phyloP scores from a whole-genome alignment of 2,888 invertebrate species.

The Empis stercorea region DNA sequence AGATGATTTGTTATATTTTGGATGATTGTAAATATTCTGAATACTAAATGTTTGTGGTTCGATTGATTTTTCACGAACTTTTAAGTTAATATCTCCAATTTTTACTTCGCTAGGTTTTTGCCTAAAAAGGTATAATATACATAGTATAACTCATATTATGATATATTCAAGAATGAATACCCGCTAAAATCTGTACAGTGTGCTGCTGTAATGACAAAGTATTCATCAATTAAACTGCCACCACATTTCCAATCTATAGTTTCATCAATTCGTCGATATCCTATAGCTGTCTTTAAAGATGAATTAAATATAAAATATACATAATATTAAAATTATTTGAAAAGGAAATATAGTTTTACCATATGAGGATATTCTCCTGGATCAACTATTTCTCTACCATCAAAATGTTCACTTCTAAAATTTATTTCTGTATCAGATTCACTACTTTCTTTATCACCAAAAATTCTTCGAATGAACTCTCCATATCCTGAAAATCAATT shows the following conservation, averaged over 20 bases:
- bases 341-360: constrained; percentile 15
- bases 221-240: constrained; percentile 2
- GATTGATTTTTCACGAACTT: constrained; percentile 27
- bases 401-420: constrained; percentile 17
- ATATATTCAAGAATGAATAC: neutral
- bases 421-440: no score
- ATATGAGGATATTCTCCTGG: constrained; percentile 34
- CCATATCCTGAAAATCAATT: no score
- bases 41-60: constrained; percentile 20
- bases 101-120: constrained; percentile 33
- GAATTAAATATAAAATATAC: neutral
- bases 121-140: no score
- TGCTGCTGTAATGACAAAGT: constrained; percentile 13
- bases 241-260: constrained; percentile 8
- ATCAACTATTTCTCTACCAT: constrained; percentile 25
- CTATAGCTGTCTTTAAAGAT: constrained; percentile 2
- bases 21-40: no score
- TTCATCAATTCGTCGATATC: neutral
- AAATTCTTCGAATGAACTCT: no score
- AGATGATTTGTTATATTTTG: no score
- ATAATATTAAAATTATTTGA: no score
- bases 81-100: constrained; percentile 39
- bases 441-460: no score
- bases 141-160: no score
- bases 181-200: constrained; percentile 13